Evolutionary conservation across 2,888 invertebrate genomes (phyloP).

Genomic region (Synergus itoensis): DNA sequence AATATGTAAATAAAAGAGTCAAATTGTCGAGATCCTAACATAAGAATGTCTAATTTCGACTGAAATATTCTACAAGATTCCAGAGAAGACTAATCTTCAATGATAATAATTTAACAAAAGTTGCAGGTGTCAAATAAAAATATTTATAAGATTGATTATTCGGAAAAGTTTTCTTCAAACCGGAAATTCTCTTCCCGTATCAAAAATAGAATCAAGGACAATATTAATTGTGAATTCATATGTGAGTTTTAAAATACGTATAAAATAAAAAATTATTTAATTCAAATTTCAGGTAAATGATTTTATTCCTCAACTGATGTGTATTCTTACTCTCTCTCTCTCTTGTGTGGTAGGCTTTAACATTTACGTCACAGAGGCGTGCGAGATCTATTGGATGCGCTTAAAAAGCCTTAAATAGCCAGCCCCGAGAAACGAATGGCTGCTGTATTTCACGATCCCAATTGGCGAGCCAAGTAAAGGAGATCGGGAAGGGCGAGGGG

Average conservation of each 20-base stretch:
- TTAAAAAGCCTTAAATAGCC: conserved; percentile 41
- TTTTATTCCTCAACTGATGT: background rate
- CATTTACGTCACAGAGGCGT: conserved; percentile 12
- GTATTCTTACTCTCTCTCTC: background rate
- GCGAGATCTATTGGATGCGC: conserved; percentile 40
- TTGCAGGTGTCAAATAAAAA: no score
- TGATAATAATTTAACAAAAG: no score
- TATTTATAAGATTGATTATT: no score
- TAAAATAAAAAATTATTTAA: background rate
- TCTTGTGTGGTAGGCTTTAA: conserved; percentile 11
- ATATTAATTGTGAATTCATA: no score
- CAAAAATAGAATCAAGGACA: no score
- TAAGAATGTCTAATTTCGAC: no score
- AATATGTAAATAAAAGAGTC: no score
- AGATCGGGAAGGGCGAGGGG: conserved; percentile 25
- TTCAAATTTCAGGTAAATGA: background rate
- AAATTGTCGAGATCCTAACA: no score
- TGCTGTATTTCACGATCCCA: conserved; percentile 39
- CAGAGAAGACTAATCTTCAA: no score
- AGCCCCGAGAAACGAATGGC: conserved; percentile 34
- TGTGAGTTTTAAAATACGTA: background rate
- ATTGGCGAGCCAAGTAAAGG: conserved; percentile 38
- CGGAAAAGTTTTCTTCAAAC: no score
- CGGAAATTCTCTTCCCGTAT: no score
- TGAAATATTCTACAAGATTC: no score